Evolutionary conservation across 2,797 vertebrate genomes (phyloP).

Genomic region (Xerus rutilus): DNA sequence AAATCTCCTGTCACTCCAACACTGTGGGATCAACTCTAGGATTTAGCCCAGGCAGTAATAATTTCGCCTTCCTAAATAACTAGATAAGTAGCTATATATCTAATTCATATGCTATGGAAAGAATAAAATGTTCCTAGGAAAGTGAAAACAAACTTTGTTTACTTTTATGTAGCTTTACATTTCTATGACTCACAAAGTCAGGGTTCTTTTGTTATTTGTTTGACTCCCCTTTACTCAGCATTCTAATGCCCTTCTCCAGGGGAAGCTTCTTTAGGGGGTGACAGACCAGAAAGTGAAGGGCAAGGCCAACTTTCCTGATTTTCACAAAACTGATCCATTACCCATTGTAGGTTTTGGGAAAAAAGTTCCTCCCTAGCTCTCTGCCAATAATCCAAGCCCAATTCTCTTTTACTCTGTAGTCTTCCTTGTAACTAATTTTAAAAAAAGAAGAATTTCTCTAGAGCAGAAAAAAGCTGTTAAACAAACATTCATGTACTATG

Average conservation of each 20-base stretch:
- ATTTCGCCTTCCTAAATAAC: neutral
- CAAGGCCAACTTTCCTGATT: neutral
- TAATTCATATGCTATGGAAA: neutral
- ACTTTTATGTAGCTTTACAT: neutral
- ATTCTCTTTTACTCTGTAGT: neutral
- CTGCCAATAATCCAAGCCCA: neutral
- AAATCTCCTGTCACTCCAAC: neutral
- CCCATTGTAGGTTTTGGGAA: neutral
- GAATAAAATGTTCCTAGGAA: neutral
- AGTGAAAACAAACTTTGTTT: neutral
- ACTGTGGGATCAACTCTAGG: neutral
- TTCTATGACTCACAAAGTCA: neutral
- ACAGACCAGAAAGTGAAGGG: neutral
- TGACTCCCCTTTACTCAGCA: neutral
- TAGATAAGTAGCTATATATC: neutral
- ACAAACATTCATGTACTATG: neutral
- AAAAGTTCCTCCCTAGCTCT: neutral
- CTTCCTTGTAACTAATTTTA: neutral
- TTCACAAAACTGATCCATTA: neutral
- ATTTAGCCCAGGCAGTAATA: neutral
- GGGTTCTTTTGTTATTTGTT: neutral
- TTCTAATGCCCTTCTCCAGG: fast-evolving
- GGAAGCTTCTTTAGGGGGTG: neutral
- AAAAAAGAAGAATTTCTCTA: neutral
- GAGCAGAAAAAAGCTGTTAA: neutral